Base-by-base conservation (phyloP, 2,797 vertebrate species). In the Tinamus major region DNA sequence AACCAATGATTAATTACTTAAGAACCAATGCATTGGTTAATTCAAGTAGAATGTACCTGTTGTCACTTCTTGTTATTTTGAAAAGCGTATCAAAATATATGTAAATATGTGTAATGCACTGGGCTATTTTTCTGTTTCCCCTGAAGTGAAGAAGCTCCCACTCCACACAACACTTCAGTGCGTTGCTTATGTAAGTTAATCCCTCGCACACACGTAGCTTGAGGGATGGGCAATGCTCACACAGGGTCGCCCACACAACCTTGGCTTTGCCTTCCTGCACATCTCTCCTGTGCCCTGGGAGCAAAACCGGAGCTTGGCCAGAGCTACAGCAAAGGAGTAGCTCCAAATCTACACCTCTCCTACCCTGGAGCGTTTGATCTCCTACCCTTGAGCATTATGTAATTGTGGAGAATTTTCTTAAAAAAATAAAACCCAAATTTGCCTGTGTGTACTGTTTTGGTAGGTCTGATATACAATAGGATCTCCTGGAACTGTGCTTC, bases 231-330 rank as follows among this genome's bases (percentile, higher is more conserved):
- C 78, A 56, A 53, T 21, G 21, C 16, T 1, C 8, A 70, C 16
- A 29, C 29, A 49, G 0, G 1, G 61, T 27, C 51, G 42, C 19
- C 41, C 59, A 44, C 0, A 2, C 67, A 79, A 19, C 15, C 63
- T 48, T 20, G 9, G 18, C 49, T 53, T 35, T 53, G 26, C 26
- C 7, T 4, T 46, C 41, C 63, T 44, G 39, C 35, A 37, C 11
- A 13, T 35, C 44, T 20, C 31, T 70, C 26, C 62, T 41, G 13
- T 8, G 3, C 65, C 11, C 35, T 26, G 20, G 0, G 1, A 13
- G 16, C 35, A 24, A 65, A 0, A 1, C 5, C 9, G 21, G 41
- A 4, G 0, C 27, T 39, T 11, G 55, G 53, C 31, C 27, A 33
- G 86, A 86, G 37, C 19, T 70, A 37, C 33, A 23, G 62, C 48